Conservation (phyloP, 2,888 invertebrate species). For the Tetragnatha montana region DNA sequence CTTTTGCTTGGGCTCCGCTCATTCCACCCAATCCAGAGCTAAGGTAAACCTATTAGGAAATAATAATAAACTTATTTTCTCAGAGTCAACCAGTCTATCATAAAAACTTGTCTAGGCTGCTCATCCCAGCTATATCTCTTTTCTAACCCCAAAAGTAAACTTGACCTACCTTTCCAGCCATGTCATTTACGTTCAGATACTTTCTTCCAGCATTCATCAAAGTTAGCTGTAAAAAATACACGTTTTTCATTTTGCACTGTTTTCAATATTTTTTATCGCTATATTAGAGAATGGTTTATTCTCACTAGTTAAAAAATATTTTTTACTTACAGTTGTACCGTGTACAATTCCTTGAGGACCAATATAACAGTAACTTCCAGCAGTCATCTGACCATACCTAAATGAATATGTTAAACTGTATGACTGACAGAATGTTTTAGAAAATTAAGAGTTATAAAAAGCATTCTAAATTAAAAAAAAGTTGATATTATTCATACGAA, state of each 20-base stretch:
- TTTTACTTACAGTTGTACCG: slow-evolving; percentile 79
- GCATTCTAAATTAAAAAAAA: too few relatives aligned
- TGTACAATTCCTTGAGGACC: slow-evolving; percentile 83
- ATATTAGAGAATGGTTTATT: background rate
- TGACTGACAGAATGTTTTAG: too few relatives aligned
- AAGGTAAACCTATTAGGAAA: slow-evolving; percentile 77
- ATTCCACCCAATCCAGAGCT: slow-evolving; percentile 81
- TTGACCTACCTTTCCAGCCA: slow-evolving; percentile 77
- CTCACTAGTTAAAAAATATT: background rate
- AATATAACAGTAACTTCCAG: slow-evolving; percentile 81
- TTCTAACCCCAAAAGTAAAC: background rate
- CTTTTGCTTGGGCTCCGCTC: slow-evolving; percentile 82
- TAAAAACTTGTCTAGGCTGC: too few relatives aligned
- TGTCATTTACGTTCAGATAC: slow-evolving; percentile 77
- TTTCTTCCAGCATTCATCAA: slow-evolving; percentile 80
- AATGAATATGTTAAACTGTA: too few relatives aligned
- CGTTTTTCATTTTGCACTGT: background rate
- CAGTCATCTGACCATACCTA: slow-evolving; percentile 82
- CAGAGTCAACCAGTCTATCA: background rate
- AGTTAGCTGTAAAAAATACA: slow-evolving; percentile 78
- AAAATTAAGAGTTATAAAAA: too few relatives aligned
- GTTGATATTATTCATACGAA: too few relatives aligned
- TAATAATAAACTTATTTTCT: background rate
- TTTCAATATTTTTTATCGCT: background rate
- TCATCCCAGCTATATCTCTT: too few relatives aligned